These are phyloP conservation scores for Microtus pennsylvanicus DNA, from an alignment of 2,113 vertebrate genomes.

Conservation along the genomic window DNA sequence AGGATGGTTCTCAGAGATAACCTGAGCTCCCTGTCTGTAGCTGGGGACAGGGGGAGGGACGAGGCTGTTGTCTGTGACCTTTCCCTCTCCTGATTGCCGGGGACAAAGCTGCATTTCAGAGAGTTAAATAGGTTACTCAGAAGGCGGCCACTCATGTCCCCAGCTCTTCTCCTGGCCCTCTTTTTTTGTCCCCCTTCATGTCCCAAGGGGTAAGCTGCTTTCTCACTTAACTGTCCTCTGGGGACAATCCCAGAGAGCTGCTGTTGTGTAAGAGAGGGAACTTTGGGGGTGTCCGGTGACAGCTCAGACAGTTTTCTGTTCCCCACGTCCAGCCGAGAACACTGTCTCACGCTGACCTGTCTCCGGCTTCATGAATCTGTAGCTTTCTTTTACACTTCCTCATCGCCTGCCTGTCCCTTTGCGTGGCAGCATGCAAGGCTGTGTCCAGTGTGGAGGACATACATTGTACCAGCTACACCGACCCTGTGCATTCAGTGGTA, in stretches of 20 bases:
- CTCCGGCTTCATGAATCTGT: not conserved
- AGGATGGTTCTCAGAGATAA: constrained; percentile 57
- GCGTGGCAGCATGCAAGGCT: not conserved
- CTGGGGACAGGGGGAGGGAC: constrained; percentile 51
- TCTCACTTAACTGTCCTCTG: constrained; percentile 46
- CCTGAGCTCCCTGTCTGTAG: constrained; percentile 21
- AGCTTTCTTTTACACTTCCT: not conserved
- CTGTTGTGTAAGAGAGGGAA: constrained; percentile 23
- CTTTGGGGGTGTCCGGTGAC: constrained; percentile 5
- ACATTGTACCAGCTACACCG: not conserved
- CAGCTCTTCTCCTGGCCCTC: constrained; percentile 26
- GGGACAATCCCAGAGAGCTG: constrained; percentile 15
- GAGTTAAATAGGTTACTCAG: constrained; percentile 67
- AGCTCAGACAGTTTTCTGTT: not conserved
- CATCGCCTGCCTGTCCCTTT: not conserved
- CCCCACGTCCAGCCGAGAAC: not conserved
- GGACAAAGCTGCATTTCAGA: constrained; percentile 71
- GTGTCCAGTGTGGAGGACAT: not conserved
- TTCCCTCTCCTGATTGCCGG: constrained; percentile 67
- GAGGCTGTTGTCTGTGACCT: constrained; percentile 7
- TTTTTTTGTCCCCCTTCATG: constrained; percentile 40
- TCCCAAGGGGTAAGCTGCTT: constrained; percentile 63
- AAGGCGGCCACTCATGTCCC: constrained; percentile 55
- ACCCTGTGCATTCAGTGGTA: not conserved
- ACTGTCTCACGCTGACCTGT: not conserved